These are phyloP conservation scores for Lagopus leucura DNA, from an alignment of 2,113 vertebrate species.

Conservation along the genomic window DNA sequence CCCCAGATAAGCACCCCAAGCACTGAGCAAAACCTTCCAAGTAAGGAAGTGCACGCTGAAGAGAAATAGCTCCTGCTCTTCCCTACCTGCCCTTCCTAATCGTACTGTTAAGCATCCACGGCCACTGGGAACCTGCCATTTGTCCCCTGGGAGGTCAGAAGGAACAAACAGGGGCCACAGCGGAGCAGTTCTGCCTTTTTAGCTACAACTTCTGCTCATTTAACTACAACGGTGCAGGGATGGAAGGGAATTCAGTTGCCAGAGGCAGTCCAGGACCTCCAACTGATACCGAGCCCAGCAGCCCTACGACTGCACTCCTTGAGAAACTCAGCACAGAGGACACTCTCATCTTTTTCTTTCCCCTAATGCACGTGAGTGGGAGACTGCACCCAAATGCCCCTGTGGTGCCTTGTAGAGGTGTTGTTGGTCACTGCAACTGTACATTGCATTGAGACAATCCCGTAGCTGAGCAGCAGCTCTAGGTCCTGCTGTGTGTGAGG, in stretches of 20 bases:
- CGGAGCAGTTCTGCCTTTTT: neutral
- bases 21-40: neutral
- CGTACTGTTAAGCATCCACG: neutral
- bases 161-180: neutral
- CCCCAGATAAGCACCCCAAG: neutral
- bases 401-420: neutral
- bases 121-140: neutral
- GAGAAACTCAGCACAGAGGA: neutral
- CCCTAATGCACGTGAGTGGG: neutral
- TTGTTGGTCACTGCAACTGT: neutral
- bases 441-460: neutral
- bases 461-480: neutral
- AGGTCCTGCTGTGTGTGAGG: neutral
- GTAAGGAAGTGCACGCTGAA: no score
- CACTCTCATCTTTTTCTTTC: neutral
- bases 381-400: neutral
- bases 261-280: neutral
- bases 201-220: neutral
- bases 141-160: neutral
- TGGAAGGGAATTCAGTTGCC: neutral
- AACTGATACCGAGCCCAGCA: neutral
- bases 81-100: neutral
- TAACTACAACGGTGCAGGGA: neutral
- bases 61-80: neutral
- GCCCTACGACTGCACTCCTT: neutral